Evolutionary conservation across 1,140 invertebrate genomes (phyloP).

Genomic region (Drosophila suzukii): DNA sequence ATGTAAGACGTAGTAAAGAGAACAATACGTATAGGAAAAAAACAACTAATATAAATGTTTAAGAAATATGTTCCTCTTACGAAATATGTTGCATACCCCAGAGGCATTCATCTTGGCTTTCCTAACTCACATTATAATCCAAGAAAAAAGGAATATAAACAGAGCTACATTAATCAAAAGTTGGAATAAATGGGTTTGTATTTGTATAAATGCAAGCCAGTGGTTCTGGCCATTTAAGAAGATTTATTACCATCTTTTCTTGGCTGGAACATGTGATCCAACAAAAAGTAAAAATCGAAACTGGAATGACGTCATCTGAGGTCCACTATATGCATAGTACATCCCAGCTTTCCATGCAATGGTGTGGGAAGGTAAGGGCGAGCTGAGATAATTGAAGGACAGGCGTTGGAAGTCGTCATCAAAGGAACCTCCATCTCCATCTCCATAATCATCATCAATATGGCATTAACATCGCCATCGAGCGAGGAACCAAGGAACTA

Average conservation of each 20-base stretch:
- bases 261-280: constrained; percentile 5
- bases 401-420: constrained; percentile 4
- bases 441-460: neutral
- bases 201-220: neutral
- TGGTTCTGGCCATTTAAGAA: neutral
- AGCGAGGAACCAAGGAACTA: neutral
- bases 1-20: too few relatives aligned
- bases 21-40: too few relatives aligned
- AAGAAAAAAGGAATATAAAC: neutral
- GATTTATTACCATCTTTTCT: constrained; percentile 13
- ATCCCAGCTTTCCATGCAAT: neutral
- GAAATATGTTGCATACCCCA: too few relatives aligned
- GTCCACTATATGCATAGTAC: neutral
- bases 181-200: neutral
- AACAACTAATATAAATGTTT: too few relatives aligned
- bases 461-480: constrained; percentile 3
- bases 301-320: constrained; percentile 8
- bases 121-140: neutral
- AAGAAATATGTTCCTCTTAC: too few relatives aligned
- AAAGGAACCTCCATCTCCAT: neutral
- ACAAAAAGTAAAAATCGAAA: constrained; percentile 16
- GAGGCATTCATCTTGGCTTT: too few relatives aligned
- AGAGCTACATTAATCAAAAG: neutral
- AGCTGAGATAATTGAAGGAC: constrained; percentile 26
- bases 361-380: neutral